Percentiles rank a stretch among this genome's conserved stretches.
These are phyloP conservation scores for Xiphophorus couchianus DNA, from an alignment of 2,113 vertebrate species.

Conservation along the genomic window DNA sequence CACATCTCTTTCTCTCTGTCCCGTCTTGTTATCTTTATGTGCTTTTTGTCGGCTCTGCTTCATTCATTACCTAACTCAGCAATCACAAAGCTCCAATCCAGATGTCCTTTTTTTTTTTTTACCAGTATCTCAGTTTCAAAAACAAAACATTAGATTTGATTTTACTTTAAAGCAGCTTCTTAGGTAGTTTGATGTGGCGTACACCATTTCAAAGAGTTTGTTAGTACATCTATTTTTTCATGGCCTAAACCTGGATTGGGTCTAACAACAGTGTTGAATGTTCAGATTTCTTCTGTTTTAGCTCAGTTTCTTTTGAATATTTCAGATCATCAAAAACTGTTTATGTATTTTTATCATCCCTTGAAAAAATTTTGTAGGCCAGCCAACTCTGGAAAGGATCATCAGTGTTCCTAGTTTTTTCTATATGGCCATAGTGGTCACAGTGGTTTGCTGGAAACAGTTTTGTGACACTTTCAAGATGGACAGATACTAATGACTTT, in stretches of 20 bases:
- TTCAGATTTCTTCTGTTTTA: too few relatives aligned
- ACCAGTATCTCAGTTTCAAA: background rate
- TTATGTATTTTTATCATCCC: too few relatives aligned
- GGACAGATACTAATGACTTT: too few relatives aligned
- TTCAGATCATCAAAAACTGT: too few relatives aligned
- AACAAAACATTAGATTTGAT: background rate
- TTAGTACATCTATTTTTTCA: background rate
- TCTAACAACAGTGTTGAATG: constrained; percentile 3
- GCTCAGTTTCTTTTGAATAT: too few relatives aligned
- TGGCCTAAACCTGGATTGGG: constrained; percentile 57
- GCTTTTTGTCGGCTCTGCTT: constrained; percentile 34
- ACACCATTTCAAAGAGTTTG: background rate
- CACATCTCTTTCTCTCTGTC: constrained; percentile 38
- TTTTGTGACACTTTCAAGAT: too few relatives aligned
- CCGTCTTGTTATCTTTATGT: constrained; percentile 29
- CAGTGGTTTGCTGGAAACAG: too few relatives aligned
- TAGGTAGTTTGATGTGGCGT: background rate
- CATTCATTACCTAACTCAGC: constrained; percentile 31
- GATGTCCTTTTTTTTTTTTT: constrained; percentile 14
- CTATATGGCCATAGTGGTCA: too few relatives aligned
- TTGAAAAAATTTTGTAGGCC: too few relatives aligned
- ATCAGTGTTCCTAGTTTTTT: too few relatives aligned
- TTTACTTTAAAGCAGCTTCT: background rate
- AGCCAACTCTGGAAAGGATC: too few relatives aligned
- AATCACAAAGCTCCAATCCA: constrained; percentile 60